These are phyloP conservation scores for Forpus xanthops DNA, from an alignment of 2,797 vertebrate species.

Conservation along the genomic window DNA sequence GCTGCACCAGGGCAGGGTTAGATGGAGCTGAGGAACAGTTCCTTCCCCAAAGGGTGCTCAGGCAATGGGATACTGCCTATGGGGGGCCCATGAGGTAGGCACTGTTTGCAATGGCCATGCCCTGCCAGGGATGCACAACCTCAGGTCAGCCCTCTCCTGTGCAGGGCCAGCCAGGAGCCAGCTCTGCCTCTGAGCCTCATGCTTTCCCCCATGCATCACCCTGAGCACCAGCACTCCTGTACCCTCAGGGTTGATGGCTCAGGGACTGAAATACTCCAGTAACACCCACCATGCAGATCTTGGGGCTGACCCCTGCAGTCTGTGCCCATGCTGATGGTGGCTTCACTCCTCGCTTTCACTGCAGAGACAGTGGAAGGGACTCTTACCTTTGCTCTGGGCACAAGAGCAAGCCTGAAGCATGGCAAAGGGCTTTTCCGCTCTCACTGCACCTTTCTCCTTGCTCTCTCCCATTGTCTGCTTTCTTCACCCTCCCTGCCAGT, in stretches of 20 bases:
- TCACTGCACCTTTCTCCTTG: background rate
- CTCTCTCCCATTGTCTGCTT: background rate
- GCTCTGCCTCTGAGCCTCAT: background rate
- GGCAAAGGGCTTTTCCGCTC: background rate
- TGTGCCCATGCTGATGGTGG: background rate
- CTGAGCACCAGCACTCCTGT: rapidly evolving
- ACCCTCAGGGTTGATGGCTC: background rate
- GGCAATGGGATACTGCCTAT: background rate
- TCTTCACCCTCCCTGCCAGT: rapidly evolving
- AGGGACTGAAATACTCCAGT: background rate
- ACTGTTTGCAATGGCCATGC: no score
- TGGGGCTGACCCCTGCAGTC: background rate
- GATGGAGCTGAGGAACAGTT: background rate
- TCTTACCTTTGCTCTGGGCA: background rate
- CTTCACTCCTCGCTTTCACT: background rate
- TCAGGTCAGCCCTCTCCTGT: background rate
- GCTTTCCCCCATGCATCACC: rapidly evolving
- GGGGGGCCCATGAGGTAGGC: background rate
- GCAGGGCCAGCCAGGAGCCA: background rate
- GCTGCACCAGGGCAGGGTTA: background rate
- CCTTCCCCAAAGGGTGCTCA: background rate
- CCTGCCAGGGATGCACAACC: background rate
- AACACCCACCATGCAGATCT: background rate
- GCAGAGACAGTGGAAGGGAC: background rate
- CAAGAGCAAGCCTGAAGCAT: background rate